Evolutionary conservation across 2,113 vertebrate genomes (phyloP).

Genomic region (Nipponia nippon): DNA sequence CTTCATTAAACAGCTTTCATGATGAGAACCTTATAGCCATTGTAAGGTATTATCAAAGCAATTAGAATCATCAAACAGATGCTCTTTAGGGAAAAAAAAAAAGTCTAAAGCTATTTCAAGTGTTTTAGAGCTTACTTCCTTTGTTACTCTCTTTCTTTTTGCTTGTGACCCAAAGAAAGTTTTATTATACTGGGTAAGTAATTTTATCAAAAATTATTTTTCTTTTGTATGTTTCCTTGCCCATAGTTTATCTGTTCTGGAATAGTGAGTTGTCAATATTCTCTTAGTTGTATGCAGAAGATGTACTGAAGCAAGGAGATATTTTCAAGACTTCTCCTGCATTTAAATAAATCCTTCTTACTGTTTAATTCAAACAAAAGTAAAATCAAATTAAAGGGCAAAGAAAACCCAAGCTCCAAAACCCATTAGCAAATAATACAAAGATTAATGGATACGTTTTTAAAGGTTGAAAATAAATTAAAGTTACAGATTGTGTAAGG

Average conservation of each 20-base stretch:
- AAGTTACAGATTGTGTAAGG: background rate
- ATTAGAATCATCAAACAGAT: background rate
- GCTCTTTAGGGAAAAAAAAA: background rate
- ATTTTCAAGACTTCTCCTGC: background rate
- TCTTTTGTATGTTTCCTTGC: background rate
- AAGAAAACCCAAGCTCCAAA: background rate
- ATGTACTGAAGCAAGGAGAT: background rate
- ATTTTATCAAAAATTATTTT: background rate
- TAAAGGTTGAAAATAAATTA: background rate
- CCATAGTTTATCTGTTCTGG: background rate
- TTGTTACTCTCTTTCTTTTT: conserved; percentile 19
- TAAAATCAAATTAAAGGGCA: background rate
- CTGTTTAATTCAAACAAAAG: background rate
- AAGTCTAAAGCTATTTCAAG: conserved; percentile 1
- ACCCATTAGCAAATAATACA: background rate
- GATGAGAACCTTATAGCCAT: background rate
- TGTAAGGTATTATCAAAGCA: background rate
- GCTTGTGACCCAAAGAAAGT: background rate
- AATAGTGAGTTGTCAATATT: background rate
- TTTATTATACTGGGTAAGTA: background rate
- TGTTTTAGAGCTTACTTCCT: background rate
- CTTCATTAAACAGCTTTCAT: background rate
- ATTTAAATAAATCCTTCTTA: background rate
- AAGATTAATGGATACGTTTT: background rate
- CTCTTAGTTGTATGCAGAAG: background rate